These are phyloP conservation scores for Drosophila pallidifrons DNA, from an alignment of 1,140 invertebrate genomes.

Conservation along the genomic window DNA sequence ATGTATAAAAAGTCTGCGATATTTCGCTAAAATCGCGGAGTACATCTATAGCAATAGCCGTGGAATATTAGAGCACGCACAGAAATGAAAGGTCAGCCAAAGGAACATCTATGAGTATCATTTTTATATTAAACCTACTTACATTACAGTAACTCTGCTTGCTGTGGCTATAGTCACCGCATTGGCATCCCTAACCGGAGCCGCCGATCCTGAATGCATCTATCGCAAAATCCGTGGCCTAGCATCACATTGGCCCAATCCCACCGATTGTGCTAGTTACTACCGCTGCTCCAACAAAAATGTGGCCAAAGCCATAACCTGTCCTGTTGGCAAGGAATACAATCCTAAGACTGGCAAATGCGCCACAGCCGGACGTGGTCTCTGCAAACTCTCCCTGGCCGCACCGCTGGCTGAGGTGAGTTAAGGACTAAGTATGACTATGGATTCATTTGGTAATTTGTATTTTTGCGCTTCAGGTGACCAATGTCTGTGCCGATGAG, in stretches of 20 bases:
- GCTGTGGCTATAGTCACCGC: conserved; percentile 68
- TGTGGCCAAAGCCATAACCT: conserved; percentile 55
- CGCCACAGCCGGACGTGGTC: conserved; percentile 47
- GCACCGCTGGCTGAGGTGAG: conserved; percentile 57
- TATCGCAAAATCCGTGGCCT: conserved; percentile 70
- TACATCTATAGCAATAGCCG: conserved; percentile 59
- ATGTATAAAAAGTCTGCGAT: conserved; percentile 61
- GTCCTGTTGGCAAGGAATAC: conserved; percentile 68
- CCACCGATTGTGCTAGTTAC: conserved; percentile 63
- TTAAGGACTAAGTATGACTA: neutral
- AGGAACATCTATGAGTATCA: neutral
- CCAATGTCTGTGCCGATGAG: conserved; percentile 60
- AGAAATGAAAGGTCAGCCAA: conserved; percentile 65
- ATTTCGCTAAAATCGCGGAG: conserved; percentile 67
- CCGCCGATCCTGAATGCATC: conserved; percentile 76
- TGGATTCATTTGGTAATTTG: neutral
- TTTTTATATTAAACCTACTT: neutral
- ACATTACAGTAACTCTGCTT: conserved; percentile 63
- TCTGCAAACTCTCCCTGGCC: conserved; percentile 63
- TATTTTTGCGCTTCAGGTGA: conserved; percentile 10
- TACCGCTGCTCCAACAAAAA: conserved; percentile 72
- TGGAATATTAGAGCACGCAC: conserved; percentile 57
- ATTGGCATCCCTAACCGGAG: conserved; percentile 53
- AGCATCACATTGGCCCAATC: conserved; percentile 72
- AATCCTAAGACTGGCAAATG: conserved; percentile 73